Evolutionary conservation across 1,140 invertebrate species (phyloP).

Genomic region (Battus philenor): DNA sequence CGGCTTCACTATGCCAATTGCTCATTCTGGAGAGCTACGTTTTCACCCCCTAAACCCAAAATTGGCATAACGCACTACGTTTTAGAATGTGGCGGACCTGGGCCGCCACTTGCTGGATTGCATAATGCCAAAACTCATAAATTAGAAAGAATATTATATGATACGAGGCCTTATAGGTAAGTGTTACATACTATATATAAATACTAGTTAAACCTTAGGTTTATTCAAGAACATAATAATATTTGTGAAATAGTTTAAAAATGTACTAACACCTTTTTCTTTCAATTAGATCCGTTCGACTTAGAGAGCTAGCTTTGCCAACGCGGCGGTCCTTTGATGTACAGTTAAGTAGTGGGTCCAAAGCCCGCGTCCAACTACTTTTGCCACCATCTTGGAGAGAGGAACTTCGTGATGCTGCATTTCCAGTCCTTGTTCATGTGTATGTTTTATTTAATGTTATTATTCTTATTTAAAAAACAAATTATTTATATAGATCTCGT

Average conservation of each 20-base stretch:
- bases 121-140: constrained; percentile 83
- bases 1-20: constrained; percentile 87
- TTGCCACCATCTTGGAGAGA: constrained; percentile 89
- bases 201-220: too few relatives aligned
- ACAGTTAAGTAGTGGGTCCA: constrained; percentile 84
- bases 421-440: constrained; percentile 90
- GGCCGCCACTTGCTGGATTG: constrained; percentile 85
- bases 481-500: neutral
- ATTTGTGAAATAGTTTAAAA: too few relatives aligned
- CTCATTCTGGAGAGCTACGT: constrained; percentile 85
- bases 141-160: constrained; percentile 84
- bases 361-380: constrained; percentile 86
- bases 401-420: constrained; percentile 88
- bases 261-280: too few relatives aligned
- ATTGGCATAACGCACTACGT: constrained; percentile 82
- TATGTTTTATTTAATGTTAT: constrained; percentile 56
- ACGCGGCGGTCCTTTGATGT: constrained; percentile 86
- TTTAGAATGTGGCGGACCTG: constrained; percentile 86
- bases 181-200: constrained; percentile 1
- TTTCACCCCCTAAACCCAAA: constrained; percentile 75
- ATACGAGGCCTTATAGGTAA: constrained; percentile 81
- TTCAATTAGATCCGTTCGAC: constrained; percentile 70
- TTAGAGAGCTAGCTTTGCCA: constrained; percentile 84
- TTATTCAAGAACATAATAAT: too few relatives aligned
- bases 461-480: neutral